phyloP scores from a whole-genome alignment of 2,888 invertebrate species.

The Hydropsyche betteni region DNA sequence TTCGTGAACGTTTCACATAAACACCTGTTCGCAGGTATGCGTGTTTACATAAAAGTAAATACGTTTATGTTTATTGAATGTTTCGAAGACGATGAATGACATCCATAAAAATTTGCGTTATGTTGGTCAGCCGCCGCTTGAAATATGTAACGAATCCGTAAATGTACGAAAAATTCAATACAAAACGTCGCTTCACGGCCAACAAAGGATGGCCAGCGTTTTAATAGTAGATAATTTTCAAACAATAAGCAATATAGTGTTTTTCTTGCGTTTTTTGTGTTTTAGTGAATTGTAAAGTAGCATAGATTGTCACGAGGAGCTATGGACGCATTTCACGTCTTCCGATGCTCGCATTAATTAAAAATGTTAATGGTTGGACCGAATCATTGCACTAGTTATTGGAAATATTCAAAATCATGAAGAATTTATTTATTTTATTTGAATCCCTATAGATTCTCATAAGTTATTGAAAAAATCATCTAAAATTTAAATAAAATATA shows the following conservation, averaged over 20 bases:
- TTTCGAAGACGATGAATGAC: background rate
- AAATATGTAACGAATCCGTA: conserved; percentile 28
- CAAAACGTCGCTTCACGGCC: conserved; percentile 21
- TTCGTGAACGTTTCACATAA: background rate
- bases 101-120: conserved; percentile 26
- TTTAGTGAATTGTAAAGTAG: background rate
- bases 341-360: background rate
- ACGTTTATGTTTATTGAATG: no score
- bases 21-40: background rate
- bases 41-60: no score
- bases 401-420: no score
- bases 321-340: background rate
- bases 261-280: background rate
- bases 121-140: conserved; percentile 12
- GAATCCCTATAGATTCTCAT: no score
- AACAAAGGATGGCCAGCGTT: conserved; percentile 8
- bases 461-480: no score
- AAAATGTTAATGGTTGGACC: background rate
- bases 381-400: no score
- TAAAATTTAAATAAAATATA: no score
- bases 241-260: background rate
- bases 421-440: no score
- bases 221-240: conserved; percentile 23
- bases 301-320: background rate
- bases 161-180: conserved; percentile 24